These are phyloP conservation scores for Rhabdomys dilectus DNA, from an alignment of 2,113 vertebrate species.

Conservation along the genomic window DNA sequence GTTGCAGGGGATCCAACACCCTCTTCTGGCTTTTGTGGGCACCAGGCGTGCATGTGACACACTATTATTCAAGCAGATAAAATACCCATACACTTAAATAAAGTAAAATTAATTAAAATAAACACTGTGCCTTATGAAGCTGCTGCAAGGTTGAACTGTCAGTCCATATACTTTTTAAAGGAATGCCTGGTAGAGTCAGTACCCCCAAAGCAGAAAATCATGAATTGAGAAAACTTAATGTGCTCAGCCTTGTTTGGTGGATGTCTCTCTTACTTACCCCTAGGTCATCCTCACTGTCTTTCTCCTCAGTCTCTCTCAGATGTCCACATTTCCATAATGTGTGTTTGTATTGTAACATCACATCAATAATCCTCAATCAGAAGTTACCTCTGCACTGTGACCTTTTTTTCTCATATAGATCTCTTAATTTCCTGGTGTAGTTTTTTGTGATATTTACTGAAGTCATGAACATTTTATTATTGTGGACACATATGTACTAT, in stretches of 20 bases:
- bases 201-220: background rate
- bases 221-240: background rate
- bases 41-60: no score
- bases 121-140: background rate
- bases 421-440: background rate
- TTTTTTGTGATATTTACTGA: background rate
- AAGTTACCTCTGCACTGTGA: background rate
- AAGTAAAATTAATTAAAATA: background rate
- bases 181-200: slow-evolving; percentile 6
- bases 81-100: background rate
- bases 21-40: background rate
- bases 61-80: background rate
- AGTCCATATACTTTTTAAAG: background rate
- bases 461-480: background rate
- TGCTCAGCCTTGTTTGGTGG: background rate
- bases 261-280: slow-evolving; percentile 22
- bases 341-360: background rate
- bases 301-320: background rate
- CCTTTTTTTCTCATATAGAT: background rate
- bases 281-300: background rate
- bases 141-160: background rate
- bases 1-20: background rate
- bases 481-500: background rate
- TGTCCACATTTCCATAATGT: background rate
- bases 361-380: background rate